Percentiles rank a stretch among this genome's conserved stretches.
These are phyloP conservation scores for Ictalurus furcatus DNA, from an alignment of 2,113 vertebrate genomes.

Conservation along the genomic window DNA sequence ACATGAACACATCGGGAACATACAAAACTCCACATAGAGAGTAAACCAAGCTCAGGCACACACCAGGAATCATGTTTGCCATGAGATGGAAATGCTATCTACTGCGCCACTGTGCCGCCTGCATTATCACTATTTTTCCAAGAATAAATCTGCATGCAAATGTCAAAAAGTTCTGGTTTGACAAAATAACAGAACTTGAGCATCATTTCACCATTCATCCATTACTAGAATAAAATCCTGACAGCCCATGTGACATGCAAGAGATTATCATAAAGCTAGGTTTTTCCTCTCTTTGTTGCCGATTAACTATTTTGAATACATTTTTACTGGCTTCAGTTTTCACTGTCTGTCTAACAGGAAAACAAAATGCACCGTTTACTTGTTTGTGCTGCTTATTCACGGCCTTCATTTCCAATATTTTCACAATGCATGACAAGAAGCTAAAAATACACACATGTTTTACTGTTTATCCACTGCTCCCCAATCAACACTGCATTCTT, in stretches of 20 bases:
- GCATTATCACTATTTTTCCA: background rate
- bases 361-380: background rate
- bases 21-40: background rate
- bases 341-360: background rate
- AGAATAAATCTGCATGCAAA: background rate
- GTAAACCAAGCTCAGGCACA: background rate
- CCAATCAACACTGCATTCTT: conserved; percentile 10
- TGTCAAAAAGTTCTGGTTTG: background rate
- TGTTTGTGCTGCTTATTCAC: background rate
- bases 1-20: background rate
- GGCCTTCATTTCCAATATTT: background rate
- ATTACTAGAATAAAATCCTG: background rate
- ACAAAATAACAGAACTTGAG: background rate
- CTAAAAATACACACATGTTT: background rate
- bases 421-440: background rate
- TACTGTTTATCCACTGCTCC: background rate
- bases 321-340: background rate
- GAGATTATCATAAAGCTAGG: background rate
- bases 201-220: conserved; percentile 1
- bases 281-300: background rate
- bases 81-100: background rate
- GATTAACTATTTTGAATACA: background rate
- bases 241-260: background rate
- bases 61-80: background rate
- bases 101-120: background rate